Conservation (phyloP, 1,140 invertebrate genomes). For the Samia ricini region DNA sequence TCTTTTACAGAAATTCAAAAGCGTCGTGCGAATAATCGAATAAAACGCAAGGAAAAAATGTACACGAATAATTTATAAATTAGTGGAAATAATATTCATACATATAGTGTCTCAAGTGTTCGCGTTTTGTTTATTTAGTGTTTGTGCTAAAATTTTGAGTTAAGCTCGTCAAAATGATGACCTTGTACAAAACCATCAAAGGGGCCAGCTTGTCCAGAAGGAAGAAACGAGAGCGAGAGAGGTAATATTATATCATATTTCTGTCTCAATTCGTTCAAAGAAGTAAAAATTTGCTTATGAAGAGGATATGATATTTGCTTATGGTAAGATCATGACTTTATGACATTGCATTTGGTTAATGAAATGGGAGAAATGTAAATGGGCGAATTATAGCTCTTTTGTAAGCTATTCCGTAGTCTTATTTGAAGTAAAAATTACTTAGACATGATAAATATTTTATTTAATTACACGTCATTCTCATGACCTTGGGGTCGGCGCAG, state of each 20-base stretch:
- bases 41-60: not conserved
- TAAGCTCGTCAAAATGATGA: conserved; percentile 60
- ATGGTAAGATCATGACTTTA: too few species aligned
- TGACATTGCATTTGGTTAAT: too few species aligned
- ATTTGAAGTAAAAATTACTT: too few species aligned
- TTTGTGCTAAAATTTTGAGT: not conserved
- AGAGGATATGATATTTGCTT: too few species aligned
- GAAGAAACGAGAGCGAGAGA: conserved; percentile 62
- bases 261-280: not conserved
- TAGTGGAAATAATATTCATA: not conserved
- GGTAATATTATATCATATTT: conserved; percentile 30
- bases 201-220: conserved; percentile 62
- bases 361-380: too few species aligned
- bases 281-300: too few species aligned
- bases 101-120: not conserved
- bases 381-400: too few species aligned
- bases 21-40: not conserved
- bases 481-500: too few species aligned
- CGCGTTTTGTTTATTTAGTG: not conserved
- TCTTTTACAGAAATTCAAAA: not conserved
- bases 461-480: too few species aligned
- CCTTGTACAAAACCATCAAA: conserved; percentile 68
- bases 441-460: too few species aligned
- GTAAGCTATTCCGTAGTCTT: too few species aligned
- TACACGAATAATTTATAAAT: not conserved